Conservation (phyloP, 2,888 invertebrate species). For the Antheraea assamensis region DNA sequence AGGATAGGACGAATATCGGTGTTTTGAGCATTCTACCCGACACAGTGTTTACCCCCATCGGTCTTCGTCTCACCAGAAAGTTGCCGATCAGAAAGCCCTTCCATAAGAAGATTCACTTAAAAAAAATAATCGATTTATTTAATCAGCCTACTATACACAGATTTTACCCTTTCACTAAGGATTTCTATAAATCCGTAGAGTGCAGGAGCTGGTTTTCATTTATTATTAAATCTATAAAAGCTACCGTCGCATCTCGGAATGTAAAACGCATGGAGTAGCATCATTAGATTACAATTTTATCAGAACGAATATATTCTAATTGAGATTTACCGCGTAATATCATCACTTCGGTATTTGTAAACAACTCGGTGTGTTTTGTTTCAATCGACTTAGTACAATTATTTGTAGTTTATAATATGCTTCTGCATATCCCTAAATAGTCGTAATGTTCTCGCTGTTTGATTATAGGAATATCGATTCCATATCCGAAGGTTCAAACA, state of each 20-base stretch:
- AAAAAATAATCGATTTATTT: too few species aligned
- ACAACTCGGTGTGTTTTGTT: background rate
- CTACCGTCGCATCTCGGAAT: background rate
- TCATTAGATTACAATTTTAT: conserved; percentile 1
- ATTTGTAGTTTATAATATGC: background rate
- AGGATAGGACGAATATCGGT: too few species aligned
- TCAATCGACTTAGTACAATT: background rate
- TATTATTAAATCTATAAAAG: background rate
- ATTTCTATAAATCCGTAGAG: background rate
- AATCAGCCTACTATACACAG: too few species aligned
- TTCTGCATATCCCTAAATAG: background rate
- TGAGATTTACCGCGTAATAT: conserved; percentile 28
- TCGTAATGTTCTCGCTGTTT: too few species aligned
- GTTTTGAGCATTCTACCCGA: too few species aligned
- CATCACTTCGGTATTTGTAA: conserved; percentile 24
- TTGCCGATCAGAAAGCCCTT: too few species aligned
- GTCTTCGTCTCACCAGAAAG: too few species aligned
- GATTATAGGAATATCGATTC: too few species aligned
- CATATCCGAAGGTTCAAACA: too few species aligned
- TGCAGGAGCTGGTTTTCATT: background rate
- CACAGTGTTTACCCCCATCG: too few species aligned
- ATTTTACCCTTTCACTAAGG: too few species aligned
- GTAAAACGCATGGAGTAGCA: background rate
- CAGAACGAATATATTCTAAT: background rate
- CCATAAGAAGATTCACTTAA: too few species aligned